These are phyloP conservation scores for Melanaphis sacchari DNA, from an alignment of 1,140 invertebrate genomes.

Conservation along the genomic window DNA sequence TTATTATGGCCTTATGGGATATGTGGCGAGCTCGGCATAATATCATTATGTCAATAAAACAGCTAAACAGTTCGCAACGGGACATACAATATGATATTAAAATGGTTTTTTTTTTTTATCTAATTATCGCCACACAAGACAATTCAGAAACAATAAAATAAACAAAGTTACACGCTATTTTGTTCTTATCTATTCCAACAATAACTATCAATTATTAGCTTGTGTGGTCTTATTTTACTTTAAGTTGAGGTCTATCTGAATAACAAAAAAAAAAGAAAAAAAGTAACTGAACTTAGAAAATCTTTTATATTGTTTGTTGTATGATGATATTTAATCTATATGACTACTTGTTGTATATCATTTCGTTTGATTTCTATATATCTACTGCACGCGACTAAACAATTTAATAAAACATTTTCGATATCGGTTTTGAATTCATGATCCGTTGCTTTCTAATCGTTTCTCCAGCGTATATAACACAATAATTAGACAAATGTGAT, in stretches of 20 bases:
- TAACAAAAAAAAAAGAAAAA: background rate
- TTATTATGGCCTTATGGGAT: background rate
- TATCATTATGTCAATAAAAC: background rate
- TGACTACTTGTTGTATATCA: background rate
- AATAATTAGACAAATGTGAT: conserved; percentile 50
- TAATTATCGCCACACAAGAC: background rate
- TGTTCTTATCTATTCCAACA: background rate
- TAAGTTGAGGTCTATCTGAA: background rate
- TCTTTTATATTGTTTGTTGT: background rate
- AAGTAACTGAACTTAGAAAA: background rate
- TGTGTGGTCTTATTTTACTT: background rate
- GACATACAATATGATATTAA: background rate
- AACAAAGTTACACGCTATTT: background rate
- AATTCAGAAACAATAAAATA: background rate
- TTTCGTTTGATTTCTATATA: background rate
- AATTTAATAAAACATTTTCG: conserved; percentile 5
- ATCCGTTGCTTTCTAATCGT: conserved; percentile 48
- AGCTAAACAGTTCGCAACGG: background rate
- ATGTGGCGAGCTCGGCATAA: background rate
- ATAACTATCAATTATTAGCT: background rate
- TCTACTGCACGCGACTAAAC: background rate
- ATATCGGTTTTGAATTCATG: conserved; percentile 40
- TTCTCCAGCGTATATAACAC: conserved; percentile 28
- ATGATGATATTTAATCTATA: background rate
- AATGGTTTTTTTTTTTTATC: conserved; percentile 9